These are phyloP conservation scores for Lates calcarifer DNA, from an alignment of 2,113 vertebrate genomes.

Conservation along the genomic window DNA sequence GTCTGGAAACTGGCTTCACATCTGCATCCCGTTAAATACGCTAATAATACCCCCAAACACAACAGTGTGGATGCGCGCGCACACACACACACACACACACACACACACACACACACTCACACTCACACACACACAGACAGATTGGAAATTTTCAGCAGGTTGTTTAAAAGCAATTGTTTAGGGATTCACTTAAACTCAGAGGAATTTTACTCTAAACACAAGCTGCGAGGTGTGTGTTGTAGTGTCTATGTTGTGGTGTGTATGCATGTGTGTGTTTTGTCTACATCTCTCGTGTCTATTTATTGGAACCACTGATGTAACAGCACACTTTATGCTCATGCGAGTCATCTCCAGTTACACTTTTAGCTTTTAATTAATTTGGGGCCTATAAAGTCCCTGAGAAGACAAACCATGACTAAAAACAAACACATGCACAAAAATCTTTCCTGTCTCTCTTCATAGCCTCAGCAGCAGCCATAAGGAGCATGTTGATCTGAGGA, in stretches of 20 bases:
- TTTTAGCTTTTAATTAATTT: conserved; percentile 57
- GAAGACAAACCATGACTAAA: conserved; percentile 66
- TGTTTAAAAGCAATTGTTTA: conserved; percentile 39
- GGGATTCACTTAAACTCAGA: conserved; percentile 46
- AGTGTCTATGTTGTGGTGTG: not conserved
- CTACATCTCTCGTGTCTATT: conserved; percentile 32
- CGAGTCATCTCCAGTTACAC: conserved; percentile 43
- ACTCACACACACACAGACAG: conserved; percentile 33
- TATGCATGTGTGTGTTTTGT: conserved; percentile 28
- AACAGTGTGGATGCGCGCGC: not conserved
- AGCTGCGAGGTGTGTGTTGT: not conserved
- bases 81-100: conserved; percentile 18
- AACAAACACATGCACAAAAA: conserved; percentile 52
- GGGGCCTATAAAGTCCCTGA: conserved; percentile 5
- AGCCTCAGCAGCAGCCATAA: not conserved
- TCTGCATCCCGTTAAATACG: conserved; percentile 74
- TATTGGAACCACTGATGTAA: conserved; percentile 36
- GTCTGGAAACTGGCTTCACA: conserved; percentile 67
- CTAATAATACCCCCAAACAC: conserved; percentile 65
- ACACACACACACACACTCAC: conserved; percentile 31
- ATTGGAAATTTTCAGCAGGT: conserved; percentile 35
- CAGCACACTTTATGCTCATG: not conserved
- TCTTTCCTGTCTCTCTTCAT: conserved; percentile 43
- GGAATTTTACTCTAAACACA: conserved; percentile 38
- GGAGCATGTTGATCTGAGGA: not conserved